A percentile compares a stretch with the other conserved stretches of the same genome.
Evolutionary conservation across 2,888 invertebrate species (phyloP).

Genomic region (Mythimna loreyi): DNA sequence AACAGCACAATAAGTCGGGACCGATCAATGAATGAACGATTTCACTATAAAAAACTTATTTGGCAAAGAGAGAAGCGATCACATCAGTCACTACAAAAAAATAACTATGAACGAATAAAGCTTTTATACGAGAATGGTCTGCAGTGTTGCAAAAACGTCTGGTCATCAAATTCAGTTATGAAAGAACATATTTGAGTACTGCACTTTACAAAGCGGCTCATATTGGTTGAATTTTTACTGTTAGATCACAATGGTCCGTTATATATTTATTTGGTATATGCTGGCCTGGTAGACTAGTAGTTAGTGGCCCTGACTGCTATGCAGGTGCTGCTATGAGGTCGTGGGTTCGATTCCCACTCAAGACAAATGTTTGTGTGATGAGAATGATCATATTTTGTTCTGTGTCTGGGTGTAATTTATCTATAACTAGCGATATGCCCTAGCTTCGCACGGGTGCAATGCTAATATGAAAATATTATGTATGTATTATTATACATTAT

Average conservation of each 20-base stretch:
- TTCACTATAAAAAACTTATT: neutral
- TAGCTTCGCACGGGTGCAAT: no score
- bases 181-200: conserved; percentile 19
- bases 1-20: neutral
- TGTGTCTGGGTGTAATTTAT: no score
- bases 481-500: no score
- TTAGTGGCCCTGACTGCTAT: no score
- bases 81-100: neutral
- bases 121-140: neutral
- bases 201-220: conserved; percentile 3
- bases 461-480: no score
- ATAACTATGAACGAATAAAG: neutral
- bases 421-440: no score
- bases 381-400: no score
- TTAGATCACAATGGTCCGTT: neutral
- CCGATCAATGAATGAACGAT: neutral
- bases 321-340: no score
- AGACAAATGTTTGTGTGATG: no score
- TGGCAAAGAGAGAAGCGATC: neutral
- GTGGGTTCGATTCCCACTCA: no score
- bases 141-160: neutral
- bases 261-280: neutral
- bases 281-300: no score
- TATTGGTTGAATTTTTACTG: conserved; percentile 21
- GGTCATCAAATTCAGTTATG: conserved; percentile 5